Base-by-base conservation (phyloP, 2,113 vertebrate species). In the Gallinago paraguaiae region DNA sequence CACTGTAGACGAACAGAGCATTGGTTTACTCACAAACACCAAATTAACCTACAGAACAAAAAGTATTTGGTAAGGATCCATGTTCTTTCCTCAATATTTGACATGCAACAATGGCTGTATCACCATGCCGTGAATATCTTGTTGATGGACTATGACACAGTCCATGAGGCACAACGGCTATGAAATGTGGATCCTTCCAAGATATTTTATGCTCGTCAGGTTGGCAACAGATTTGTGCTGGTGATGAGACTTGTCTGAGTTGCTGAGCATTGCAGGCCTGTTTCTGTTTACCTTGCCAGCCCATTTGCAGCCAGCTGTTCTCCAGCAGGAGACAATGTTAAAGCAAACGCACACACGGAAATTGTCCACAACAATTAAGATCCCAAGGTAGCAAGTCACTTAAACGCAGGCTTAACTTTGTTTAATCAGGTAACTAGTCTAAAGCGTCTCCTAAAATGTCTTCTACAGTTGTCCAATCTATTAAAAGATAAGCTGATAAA, bases 261-360 rank as follows among this genome's bases (percentile, higher is more conserved):
- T 59, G 39, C 81, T 60, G 68, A 89, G 86, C 74, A 37, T 93
- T 80, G 74, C 86, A 87, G 72, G 89, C 70, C 59, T 93, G 69
- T 91, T 96, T 89, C 91, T 96, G 78, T 95, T 95, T 91, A 86
- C 84, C 84, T 85, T 92, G 94, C 92, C 92, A 96, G 79, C 89
- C 91, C 84, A 91, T 94, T 95, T 95, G 75, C 96, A 86, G 90
- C 82, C 94, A 97, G 92, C 88, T 90, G 93, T 92, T 94, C 67
- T 89, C 59, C 92, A 85, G 78, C 88, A 90, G 85, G 96, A 95
- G 75, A 90, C 61, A 75, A 65, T 57, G 59, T 90, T 82, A 82
- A 86, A 94, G 69, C 92, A 94, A 94, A 86, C n/a, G 39, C 59
- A 82, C 86, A 51, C 60, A 89, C 20, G 37, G 74, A 94, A 84